Conservation (phyloP, 2,888 invertebrate species). For the Pyrochroa serraticornis region DNA sequence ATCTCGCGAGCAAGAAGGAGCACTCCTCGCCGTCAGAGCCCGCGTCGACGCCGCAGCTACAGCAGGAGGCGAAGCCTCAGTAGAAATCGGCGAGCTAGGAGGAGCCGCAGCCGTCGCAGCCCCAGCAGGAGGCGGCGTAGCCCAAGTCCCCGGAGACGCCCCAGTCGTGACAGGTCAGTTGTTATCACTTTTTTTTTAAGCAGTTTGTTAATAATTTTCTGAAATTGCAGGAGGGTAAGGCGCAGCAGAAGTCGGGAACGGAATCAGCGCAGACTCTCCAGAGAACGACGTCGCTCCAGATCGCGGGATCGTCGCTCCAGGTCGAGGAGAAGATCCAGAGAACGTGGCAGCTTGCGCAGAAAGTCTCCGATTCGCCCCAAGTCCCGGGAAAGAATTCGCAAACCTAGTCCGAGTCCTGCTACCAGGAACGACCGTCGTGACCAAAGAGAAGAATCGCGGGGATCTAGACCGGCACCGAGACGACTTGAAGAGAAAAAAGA, state of each 20-base stretch:
- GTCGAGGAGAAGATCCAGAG: conserved; percentile 51
- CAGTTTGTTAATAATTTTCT: not conserved
- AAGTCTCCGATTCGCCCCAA: conserved; percentile 53
- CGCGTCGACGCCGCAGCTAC: conserved; percentile 49
- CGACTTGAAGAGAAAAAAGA: conserved; percentile 40
- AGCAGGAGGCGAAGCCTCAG: conserved; percentile 50
- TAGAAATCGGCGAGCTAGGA: conserved; percentile 48
- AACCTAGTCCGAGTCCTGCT: conserved; percentile 53
- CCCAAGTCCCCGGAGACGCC: conserved; percentile 46
- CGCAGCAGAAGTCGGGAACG: conserved; percentile 55
- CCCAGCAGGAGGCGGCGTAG: conserved; percentile 45
- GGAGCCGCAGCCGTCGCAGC: conserved; percentile 43
- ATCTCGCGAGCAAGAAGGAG: conserved; percentile 42
- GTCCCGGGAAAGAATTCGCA: conserved; percentile 47
- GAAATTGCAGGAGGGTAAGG: conserved; percentile 43
- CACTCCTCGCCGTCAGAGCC: conserved; percentile 41
- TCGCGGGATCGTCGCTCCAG: conserved; percentile 56
- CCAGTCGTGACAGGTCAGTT: conserved; percentile 47
- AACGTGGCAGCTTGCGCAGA: conserved; percentile 50
- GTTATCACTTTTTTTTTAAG: not conserved
- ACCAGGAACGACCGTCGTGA: conserved; percentile 36
- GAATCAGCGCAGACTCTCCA: conserved; percentile 47
- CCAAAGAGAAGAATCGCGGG: conserved; percentile 52
- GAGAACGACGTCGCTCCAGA: conserved; percentile 46
- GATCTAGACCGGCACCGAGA: conserved; percentile 24